These are phyloP conservation scores for Sphenopsis melanotis DNA, from an alignment of 2,797 vertebrate genomes.

Conservation along the genomic window DNA sequence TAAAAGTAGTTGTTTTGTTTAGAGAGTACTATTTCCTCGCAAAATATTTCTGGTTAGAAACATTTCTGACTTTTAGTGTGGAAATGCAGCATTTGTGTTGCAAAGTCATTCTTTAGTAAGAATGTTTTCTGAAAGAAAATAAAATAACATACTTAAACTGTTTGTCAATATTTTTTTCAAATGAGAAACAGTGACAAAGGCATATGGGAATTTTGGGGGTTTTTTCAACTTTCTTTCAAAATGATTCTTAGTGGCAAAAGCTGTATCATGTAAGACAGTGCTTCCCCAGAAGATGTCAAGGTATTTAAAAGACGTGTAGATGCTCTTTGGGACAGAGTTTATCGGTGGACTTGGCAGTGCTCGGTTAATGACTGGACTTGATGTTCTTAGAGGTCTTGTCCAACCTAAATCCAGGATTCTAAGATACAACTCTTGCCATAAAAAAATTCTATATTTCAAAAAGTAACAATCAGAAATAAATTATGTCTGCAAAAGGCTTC, in stretches of 20 bases:
- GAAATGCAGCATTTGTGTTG: not conserved
- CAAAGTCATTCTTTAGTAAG: not conserved
- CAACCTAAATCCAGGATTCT: not conserved
- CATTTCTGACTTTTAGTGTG: not conserved
- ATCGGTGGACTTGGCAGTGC: not conserved
- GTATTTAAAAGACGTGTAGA: not conserved
- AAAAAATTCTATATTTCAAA: not conserved
- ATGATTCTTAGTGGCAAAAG: not conserved
- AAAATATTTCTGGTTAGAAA: not conserved
- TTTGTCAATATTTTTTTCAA: not conserved
- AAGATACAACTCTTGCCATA: not conserved
- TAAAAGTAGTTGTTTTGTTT: not conserved
- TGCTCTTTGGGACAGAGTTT: not conserved
- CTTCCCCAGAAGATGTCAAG: not conserved
- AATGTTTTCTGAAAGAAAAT: not conserved
- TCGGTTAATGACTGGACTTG: not conserved
- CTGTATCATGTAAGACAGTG: not conserved
- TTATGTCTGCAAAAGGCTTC: not conserved
- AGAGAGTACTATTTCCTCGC: not conserved
- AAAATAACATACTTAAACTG: not conserved
- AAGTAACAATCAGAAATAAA: not conserved
- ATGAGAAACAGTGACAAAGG: not conserved
- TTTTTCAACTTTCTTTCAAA: not conserved
- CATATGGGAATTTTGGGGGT: rapidly evolving
- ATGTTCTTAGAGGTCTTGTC: not conserved